Conservation (phyloP, 2,113 vertebrate species). For the Colius striatus region DNA sequence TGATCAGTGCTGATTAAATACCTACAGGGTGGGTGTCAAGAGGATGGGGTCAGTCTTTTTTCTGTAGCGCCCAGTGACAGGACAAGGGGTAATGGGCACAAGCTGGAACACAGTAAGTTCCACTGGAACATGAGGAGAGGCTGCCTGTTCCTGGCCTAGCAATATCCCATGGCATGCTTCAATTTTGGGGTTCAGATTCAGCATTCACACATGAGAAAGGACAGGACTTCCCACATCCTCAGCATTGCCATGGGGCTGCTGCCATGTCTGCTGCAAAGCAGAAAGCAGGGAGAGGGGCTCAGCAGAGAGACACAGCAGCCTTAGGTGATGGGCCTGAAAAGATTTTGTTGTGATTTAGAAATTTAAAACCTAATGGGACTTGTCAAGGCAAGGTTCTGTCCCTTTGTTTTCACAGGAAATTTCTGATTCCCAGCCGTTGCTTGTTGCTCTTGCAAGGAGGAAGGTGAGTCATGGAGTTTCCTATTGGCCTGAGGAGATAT, state of each 20-base stretch:
- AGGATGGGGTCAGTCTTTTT: too few relatives aligned
- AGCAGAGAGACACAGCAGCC: neutral
- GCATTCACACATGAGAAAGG: fast-evolving
- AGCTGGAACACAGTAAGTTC: too few relatives aligned
- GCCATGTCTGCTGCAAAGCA: neutral
- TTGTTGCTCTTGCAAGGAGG: constrained; percentile 29
- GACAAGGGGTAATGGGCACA: too few relatives aligned
- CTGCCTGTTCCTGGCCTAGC: neutral
- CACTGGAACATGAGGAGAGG: neutral
- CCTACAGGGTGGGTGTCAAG: too few relatives aligned
- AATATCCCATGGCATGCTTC: neutral
- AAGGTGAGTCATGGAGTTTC: constrained; percentile 68
- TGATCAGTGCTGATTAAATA: too few relatives aligned
- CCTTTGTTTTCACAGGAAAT: constrained; percentile 67
- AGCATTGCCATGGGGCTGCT: fast-evolving
- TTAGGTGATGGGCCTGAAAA: neutral
- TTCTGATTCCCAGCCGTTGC: constrained; percentile 25
- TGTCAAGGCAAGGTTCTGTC: constrained; percentile 15
- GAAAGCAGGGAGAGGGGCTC: neutral
- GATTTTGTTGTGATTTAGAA: neutral
- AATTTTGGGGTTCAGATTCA: fast-evolving
- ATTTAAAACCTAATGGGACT: neutral
- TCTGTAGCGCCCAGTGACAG: too few relatives aligned
- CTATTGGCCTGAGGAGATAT: constrained; percentile 31
- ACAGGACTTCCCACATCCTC: neutral